Evolutionary conservation across 64 coral and sea anemone species (phyloP).

Genomic region (Pocillopora damicornis): DNA sequence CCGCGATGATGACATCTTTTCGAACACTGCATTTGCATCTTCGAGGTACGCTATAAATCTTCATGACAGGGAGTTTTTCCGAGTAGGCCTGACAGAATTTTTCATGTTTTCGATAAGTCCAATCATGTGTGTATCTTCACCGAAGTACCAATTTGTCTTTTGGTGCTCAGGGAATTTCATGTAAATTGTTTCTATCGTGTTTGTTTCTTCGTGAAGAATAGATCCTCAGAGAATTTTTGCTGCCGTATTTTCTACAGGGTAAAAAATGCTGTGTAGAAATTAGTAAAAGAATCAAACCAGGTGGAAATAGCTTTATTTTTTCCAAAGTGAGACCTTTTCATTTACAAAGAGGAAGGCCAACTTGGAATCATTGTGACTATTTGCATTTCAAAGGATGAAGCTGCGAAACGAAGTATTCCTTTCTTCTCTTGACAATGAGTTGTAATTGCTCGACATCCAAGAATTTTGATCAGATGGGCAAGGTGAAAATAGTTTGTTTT

Average conservation of each 20-base stretch:
- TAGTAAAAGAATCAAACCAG: background rate
- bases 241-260: background rate
- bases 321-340: background rate
- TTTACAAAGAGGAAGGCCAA: background rate
- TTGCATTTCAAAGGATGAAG: constrained; percentile 27
- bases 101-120: background rate
- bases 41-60: constrained; percentile 53
- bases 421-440: constrained; percentile 6
- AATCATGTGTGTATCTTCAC: background rate
- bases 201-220: background rate
- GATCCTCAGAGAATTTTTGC: background rate
- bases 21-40: constrained; percentile 80
- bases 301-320: constrained; percentile 1
- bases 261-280: background rate
- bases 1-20: constrained; percentile 85
- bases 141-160: background rate
- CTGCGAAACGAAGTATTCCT: constrained; percentile 2
- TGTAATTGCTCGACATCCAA: constrained; percentile 6
- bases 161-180: background rate
- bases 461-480: background rate
- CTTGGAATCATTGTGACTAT: constrained; percentile 18
- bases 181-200: background rate
- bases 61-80: background rate
- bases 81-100: background rate
- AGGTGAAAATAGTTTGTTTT: background rate